These are phyloP conservation scores for Limnephilus auricula DNA, from an alignment of 2,888 invertebrate genomes.

Conservation along the genomic window DNA sequence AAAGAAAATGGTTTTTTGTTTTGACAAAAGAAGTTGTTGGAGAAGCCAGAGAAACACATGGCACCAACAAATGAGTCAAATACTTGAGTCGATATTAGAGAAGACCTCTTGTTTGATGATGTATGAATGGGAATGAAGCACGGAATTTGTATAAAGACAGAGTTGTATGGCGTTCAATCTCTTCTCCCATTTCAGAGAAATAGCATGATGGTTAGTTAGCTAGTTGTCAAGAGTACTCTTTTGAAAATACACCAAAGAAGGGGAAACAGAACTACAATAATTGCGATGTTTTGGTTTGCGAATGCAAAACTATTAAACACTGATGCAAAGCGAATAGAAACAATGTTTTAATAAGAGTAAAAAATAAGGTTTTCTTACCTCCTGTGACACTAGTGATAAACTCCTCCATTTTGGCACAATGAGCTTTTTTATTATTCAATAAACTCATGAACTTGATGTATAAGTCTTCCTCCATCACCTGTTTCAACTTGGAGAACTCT, in stretches of 20 bases:
- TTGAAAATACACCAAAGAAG: no score
- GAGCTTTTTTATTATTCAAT: conserved; percentile 61
- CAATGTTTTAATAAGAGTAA: neutral
- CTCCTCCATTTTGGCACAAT: conserved; percentile 53
- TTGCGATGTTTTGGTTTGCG: no score
- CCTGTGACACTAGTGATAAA: conserved; percentile 49
- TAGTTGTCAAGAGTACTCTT: neutral
- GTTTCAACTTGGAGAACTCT: conserved; percentile 53
- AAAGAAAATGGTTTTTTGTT: no score
- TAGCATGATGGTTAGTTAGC: neutral
- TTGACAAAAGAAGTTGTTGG: no score
- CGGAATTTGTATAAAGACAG: no score
- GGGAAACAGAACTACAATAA: no score
- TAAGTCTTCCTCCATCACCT: conserved; percentile 62
- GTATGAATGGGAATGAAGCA: no score
- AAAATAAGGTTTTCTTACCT: conserved; percentile 36
- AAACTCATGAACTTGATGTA: conserved; percentile 58
- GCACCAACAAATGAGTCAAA: no score
- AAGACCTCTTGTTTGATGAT: no score
- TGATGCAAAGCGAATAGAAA: neutral
- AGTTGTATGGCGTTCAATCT: neutral
- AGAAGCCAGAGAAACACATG: no score
- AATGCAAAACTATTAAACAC: no score
- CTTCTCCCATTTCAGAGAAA: neutral
- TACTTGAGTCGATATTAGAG: no score